Evolutionary conservation across 92 coral and sea anemone genomes (phyloP), one percentile per base, ranked within the genome.

Genomic region (Epizoanthus illoricatus): DNA sequence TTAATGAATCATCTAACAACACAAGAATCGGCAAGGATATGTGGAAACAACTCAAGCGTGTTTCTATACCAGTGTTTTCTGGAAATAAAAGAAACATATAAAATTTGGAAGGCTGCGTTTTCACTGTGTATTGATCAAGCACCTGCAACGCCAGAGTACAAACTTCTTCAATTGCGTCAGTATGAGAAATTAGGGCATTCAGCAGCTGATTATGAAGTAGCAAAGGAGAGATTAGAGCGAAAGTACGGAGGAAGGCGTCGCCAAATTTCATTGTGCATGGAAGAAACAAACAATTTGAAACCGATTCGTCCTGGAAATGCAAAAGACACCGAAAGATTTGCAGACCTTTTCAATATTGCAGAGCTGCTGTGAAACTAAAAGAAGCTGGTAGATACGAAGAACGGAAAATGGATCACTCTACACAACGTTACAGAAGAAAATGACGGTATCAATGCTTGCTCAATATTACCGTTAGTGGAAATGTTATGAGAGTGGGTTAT

Each of bases 181-280:
- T 65, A 65, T 65, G 84, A 85, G 76, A 79, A 78, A 67, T 75
- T 81, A 67, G 91, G 88, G 49, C 90, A 86, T 84, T 88, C 87
- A 36, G 92, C 85, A 17, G 62, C 84, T 21, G 86, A 86, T 23
- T 88, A 86, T 47, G 89, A 91, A 74, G 92, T 84, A 19, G 89
- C 90, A 6, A 86, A 88, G 75, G 73, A 76, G 66, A 73, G 87
- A 56, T 70, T 86, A 42, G 88, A 91, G 42, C 74, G 90, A 54
- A 91, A 88, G 72, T 88, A 54, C 23, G 92, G 92, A 5, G 90
- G 92, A 9, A 28, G 28, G 68, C 69, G 92, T 40, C 67, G 92
- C 18, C 74, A 85, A 76, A 70, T 88, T 0, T 81, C 86, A 12
- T 54, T 91, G 28, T 80, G 89, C 16, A 24, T 92, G 21, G 90